Evolutionary conservation across 2,888 invertebrate genomes (phyloP).

Genomic region (Ectemnius cavifrons): DNA sequence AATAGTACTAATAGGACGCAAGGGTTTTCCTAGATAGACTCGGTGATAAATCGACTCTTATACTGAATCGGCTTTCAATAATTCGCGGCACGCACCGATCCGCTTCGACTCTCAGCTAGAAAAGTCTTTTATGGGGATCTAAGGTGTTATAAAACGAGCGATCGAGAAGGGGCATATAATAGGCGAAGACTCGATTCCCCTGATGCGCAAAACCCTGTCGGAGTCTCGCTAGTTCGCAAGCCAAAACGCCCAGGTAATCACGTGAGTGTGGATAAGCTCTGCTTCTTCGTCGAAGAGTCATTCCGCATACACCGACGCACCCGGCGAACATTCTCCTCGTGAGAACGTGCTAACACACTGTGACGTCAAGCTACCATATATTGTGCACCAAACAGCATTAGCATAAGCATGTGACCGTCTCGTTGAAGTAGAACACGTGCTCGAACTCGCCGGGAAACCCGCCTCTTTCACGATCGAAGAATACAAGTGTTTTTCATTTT

Average conservation of each 20-base stretch:
- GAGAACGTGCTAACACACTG: slow-evolving; percentile 54
- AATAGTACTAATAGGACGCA: neutral
- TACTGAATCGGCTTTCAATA: neutral
- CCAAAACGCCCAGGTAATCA: neutral
- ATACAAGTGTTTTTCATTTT: too few relatives aligned
- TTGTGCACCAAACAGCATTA: slow-evolving; percentile 52
- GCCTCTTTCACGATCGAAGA: too few relatives aligned
- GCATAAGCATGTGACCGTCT: slow-evolving; percentile 59
- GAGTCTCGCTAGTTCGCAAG: neutral
- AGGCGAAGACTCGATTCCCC: too few relatives aligned
- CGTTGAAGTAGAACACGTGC: slow-evolving; percentile 49
- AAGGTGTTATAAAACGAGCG: too few relatives aligned
- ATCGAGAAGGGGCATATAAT: too few relatives aligned
- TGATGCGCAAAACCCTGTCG: neutral
- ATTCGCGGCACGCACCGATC: neutral
- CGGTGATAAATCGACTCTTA: neutral
- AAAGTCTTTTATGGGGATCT: too few relatives aligned
- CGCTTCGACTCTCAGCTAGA: too few relatives aligned
- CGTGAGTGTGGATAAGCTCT: neutral
- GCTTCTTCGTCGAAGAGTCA: neutral
- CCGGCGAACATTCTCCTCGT: slow-evolving; percentile 37
- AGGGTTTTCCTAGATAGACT: neutral
- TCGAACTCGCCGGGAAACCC: neutral
- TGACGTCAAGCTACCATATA: slow-evolving; percentile 54
- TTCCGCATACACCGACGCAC: slow-evolving; percentile 6